A percentile compares a stretch with the other conserved stretches of the same genome.
Conservation (phyloP, 1,140 invertebrate species). For the Drosophila ambigua region DNA sequence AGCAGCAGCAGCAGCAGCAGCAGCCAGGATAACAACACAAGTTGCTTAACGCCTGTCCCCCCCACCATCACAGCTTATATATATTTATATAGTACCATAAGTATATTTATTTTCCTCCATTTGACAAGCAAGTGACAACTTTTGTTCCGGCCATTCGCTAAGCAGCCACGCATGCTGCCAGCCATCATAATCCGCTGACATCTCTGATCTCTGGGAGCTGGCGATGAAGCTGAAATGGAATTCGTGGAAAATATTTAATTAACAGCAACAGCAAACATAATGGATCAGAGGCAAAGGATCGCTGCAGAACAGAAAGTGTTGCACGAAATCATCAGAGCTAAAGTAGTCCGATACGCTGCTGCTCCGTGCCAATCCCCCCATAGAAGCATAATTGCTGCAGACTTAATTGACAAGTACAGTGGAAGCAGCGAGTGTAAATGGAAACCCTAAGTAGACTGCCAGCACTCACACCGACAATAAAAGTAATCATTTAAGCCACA, state of each 20-base stretch:
- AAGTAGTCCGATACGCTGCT: no score
- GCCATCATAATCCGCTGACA: constrained; percentile 34
- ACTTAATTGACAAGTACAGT: no score
- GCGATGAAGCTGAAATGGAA: not conserved
- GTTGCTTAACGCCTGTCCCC: constrained; percentile 45
- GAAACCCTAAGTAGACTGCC: no score
- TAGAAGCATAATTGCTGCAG: no score
- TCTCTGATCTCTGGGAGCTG: constrained; percentile 12
- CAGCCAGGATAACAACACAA: constrained; percentile 43
- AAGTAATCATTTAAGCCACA: no score
- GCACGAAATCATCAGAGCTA: no score
- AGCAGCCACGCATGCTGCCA: constrained; percentile 1
- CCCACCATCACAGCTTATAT: constrained; percentile 45
- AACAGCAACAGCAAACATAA: constrained; percentile 27
- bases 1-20: constrained; percentile 24
- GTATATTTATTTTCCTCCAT: constrained; percentile 67
- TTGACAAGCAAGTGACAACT: constrained; percentile 73
- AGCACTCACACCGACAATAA: no score
- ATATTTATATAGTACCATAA: no score
- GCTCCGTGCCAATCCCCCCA: no score
- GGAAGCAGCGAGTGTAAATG: no score
- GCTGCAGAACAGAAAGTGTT: no score
- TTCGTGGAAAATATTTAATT: constrained; percentile 42
- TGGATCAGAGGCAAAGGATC: no score
- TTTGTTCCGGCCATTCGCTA: constrained; percentile 28